Evolutionary conservation across 2,888 invertebrate genomes (phyloP), one percentile per base, ranked within the genome.

Genomic region (Drosophila maculinotata): DNA sequence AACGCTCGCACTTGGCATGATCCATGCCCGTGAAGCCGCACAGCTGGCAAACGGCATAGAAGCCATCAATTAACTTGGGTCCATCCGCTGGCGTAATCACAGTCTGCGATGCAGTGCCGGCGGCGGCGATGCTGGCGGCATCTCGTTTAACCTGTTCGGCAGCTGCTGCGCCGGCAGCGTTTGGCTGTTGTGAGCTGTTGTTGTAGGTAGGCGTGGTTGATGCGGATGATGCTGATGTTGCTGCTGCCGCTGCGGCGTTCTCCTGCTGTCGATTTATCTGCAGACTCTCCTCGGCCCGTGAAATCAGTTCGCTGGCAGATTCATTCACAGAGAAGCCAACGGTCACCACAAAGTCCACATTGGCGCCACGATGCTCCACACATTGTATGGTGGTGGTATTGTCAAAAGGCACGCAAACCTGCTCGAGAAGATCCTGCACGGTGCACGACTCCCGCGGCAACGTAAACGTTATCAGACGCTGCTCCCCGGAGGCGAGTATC

Each of bases 21-120:
- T 97, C 95, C 79, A 93, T 93, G 49, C 96, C 96, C 41, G 95
- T 93, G 87, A 95, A 94, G 14, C 97, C 97, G 90, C 97, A 97
- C 72, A 93, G 93, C 69, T 94, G 94, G 91, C 97, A 97, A 1
- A 97, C 93, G 6, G 96, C 96, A 73, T 95, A 92, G 92, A 94
- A 95, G 48, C 96, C 96, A 31, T 94, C 94, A 26, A 95, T 93
- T 69, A 93, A 93, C 76, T 94, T 94, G 3, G 95, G 94, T 26
- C 94, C 94, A 2, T 94, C 93, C 0, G 63, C 45, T 23, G 65
- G 38, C 9, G 72, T 12, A 7, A 71, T 54, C 17, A 69, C 62
- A 71, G 89, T 90, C 41, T 89, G 89, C 87, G 89, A 53, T 25
- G 36, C 56, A 0, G 69, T 57, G 23, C 76, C 52, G 3, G 47